phyloP scores from a whole-genome alignment of 2,888 invertebrate species.

The Thera obeliscata region DNA sequence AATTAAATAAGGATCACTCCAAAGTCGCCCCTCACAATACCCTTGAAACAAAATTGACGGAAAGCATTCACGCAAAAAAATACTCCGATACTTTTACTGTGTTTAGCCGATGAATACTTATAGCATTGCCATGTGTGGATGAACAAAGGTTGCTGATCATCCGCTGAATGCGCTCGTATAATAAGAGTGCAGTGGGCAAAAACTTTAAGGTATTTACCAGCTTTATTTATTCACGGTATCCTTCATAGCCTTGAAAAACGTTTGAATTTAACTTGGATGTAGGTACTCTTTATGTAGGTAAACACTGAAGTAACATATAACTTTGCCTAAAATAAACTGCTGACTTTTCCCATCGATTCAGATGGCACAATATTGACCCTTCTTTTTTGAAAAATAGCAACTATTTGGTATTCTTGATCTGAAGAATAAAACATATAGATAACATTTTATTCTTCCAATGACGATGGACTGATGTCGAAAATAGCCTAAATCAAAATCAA shows the following conservation, averaged over 20 bases:
- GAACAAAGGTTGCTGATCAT: slow-evolving; percentile 76
- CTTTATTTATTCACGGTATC: slow-evolving; percentile 1
- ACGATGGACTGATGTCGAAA: neutral
- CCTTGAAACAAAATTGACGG: slow-evolving; percentile 43
- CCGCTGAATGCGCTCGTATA: slow-evolving; percentile 58
- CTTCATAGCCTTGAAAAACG: neutral
- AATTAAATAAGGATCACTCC: neutral
- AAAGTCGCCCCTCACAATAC: slow-evolving; percentile 3
- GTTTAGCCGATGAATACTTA: slow-evolving; percentile 62
- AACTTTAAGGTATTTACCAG: slow-evolving; percentile 2
- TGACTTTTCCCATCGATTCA: too few species aligned
- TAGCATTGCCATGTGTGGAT: slow-evolving; percentile 71
- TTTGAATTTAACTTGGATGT: neutral
- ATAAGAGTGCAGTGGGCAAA: slow-evolving; percentile 48
- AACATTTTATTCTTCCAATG: neutral
- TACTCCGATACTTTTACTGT: slow-evolving; percentile 69
- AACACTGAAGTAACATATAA: too few species aligned
- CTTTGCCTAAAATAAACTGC: too few species aligned
- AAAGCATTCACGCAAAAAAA: slow-evolving; percentile 51
- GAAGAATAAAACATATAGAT: neutral
- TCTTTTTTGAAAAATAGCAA: neutral
- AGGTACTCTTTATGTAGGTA: neutral
- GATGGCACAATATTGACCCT: too few species aligned
- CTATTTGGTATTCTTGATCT: neutral
- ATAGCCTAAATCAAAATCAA: neutral